Percentiles rank a stretch among this genome's conserved stretches.
Conservation (phyloP, 2,797 vertebrate species). For the Anguilla pacifica region DNA sequence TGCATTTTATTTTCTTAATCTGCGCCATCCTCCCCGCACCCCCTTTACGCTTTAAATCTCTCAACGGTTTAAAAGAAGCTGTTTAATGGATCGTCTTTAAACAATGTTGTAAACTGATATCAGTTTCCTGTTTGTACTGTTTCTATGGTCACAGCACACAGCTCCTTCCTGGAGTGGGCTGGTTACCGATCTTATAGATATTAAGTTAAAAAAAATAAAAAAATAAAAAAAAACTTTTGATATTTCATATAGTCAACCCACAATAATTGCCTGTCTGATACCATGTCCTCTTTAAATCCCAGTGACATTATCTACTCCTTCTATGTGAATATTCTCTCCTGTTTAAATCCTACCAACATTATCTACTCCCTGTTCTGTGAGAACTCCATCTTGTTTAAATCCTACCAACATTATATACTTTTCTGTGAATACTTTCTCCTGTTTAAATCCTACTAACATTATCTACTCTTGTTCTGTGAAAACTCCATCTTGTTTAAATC, state of each 20-base stretch:
- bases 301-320: not conserved
- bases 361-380: too few relatives aligned
- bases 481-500: not conserved
- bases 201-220: too few relatives aligned
- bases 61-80: conserved; percentile 28
- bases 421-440: not conserved
- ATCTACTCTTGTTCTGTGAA: too few relatives aligned
- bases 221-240: not conserved
- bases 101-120: not conserved
- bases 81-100: not conserved
- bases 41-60: not conserved
- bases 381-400: not conserved
- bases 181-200: too few relatives aligned
- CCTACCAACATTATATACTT: not conserved
- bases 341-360: too few relatives aligned
- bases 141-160: not conserved
- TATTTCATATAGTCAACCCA: not conserved
- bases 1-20: conserved; percentile 49
- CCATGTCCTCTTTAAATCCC: too few relatives aligned
- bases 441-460: too few relatives aligned
- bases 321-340: not conserved
- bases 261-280: not conserved
- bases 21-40: not conserved
- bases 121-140: not conserved
- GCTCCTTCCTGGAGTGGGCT: not conserved